Percentiles rank a stretch among this genome's conserved stretches.
phyloP scores from a whole-genome alignment of 2,888 invertebrate genomes.

The Andrena flavipes region DNA sequence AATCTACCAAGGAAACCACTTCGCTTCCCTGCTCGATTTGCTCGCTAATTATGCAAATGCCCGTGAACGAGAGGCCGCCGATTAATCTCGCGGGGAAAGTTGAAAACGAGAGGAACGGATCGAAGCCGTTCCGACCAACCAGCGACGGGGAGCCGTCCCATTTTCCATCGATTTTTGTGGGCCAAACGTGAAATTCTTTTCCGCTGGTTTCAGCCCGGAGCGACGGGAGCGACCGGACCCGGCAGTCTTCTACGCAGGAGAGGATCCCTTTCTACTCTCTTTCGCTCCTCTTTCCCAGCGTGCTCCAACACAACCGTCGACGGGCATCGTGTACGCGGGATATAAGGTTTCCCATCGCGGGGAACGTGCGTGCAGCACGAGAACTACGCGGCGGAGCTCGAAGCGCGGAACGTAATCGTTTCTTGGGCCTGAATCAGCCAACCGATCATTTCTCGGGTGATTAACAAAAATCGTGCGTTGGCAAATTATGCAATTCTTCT shows the following conservation, averaged over 20 bases:
- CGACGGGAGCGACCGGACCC: neutral
- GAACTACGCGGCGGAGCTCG: constrained; percentile 21
- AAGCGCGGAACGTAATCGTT: neutral
- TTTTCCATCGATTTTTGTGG: neutral
- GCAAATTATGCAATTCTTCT: too few species aligned
- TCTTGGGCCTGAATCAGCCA: neutral
- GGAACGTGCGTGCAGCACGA: constrained; percentile 19
- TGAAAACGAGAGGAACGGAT: neutral
- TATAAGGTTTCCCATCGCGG: constrained; percentile 62
- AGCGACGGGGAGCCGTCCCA: neutral
- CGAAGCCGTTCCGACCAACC: neutral
- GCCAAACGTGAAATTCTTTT: neutral
- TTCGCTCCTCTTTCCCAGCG: constrained; percentile 46
- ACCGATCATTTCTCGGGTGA: too few species aligned
- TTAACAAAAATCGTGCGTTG: too few species aligned
- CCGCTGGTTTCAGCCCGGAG: neutral
- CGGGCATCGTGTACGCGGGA: constrained; percentile 43
- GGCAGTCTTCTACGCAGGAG: constrained; percentile 32
- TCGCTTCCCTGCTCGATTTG: neutral
- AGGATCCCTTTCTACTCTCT: constrained; percentile 50
- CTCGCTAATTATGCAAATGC: constrained; percentile 19
- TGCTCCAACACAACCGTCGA: constrained; percentile 36
- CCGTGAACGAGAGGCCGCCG: neutral
- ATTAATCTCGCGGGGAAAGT: constrained; percentile 40
- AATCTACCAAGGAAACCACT: constrained; percentile 11